Evolutionary conservation across 1,140 invertebrate genomes (phyloP), one percentile per base, ranked within the genome.

Genomic region (Nasonia vitripennis): DNA sequence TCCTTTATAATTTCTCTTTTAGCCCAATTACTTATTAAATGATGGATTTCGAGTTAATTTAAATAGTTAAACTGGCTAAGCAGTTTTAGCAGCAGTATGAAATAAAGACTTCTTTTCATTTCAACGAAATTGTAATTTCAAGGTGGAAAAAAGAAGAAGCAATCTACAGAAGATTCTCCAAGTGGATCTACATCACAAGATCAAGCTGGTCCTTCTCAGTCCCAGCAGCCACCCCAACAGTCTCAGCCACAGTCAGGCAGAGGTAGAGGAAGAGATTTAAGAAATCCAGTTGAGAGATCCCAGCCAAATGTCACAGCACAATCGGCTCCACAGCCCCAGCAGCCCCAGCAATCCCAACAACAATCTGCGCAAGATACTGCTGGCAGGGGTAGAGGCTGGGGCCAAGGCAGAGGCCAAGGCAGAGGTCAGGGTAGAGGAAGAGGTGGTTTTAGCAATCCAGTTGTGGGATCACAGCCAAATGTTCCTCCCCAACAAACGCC

Each of bases 201-300:
- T 51, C 48, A 51, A 51, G 48, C 7, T 9, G 48, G 48, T 12
- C 12, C 7, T 11, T 51, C 48, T 51, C 81, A 68, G 23, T 2
- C 37, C 31, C 80, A 10, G 14, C 87, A 84, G 45, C 78, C 55
- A 79, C 83, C 80, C 34, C 83, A 87, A 84, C 70, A 83, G 81
- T 80, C 67, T 51, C 27, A 27, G 1, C 27, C 27, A 27, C 27
- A 27, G 1, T 1, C 27, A 27, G 27, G 27, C 27, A 27, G 27
- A 27, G 27, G 27, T 1, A 27, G 27, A 27, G 27, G 27, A 27
- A 27, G 27, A 1, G 27, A 2, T 27, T 27, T 27, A 1, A 27
- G 27, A 1, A 27, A 27, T 27, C 27, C 27, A 27, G 27, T 27
- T 27, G 27, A 1, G 27, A 2, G 27, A 27, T 27, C 27, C 27